Base-by-base conservation (phyloP, 2,888 invertebrate species). In the Zygaena filipendulae region DNA sequence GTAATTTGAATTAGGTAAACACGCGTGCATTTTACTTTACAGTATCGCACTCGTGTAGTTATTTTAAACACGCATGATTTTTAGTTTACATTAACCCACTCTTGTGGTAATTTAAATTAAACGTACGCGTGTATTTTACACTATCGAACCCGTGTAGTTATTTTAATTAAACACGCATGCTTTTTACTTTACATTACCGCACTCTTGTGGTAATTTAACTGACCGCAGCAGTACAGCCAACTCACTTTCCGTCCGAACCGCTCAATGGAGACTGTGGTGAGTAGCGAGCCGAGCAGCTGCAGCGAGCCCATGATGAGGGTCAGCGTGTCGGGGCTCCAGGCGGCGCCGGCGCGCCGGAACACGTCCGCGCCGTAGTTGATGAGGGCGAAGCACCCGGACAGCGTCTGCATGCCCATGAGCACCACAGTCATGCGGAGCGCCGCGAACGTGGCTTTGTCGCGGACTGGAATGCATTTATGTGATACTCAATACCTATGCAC, bases 271-370 rank as follows among this genome's bases (percentile, higher is more conserved):
- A 66, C 40, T 0, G 69, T 68, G 0, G 69, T 68, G 24, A 66
- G 61, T 45, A 61, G 59, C 0, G 69, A 61, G 0, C 70, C 70
- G 3, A 59, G 59, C 7, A 70, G 39, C 21, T 69, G 69, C 20
- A 68, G 29, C 0, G 62, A 54, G 0, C 64, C 70, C 27, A 70
- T 51, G 18, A 66, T 46, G 8, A 70, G 46, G 0, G 70, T 61
- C 14, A 69, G 42, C 4, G 51, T 54, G 49, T 70, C 60, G 12
- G 69, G 61, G 38, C 80, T 82, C 82, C 82, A 83, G 52, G 67
- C 57, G 40, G 77, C 72, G 59, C 83, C 82, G 38, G 81, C 60
- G 8, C 66, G 46, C 3, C 37, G 19, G 55, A 81, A 80, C 39
- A 74, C 62, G 29, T 67, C 59, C 1, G 67, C 55, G 2, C 69